Evolutionary conservation across 2,888 invertebrate genomes (phyloP).

Genomic region (Leucophenga maculata): DNA sequence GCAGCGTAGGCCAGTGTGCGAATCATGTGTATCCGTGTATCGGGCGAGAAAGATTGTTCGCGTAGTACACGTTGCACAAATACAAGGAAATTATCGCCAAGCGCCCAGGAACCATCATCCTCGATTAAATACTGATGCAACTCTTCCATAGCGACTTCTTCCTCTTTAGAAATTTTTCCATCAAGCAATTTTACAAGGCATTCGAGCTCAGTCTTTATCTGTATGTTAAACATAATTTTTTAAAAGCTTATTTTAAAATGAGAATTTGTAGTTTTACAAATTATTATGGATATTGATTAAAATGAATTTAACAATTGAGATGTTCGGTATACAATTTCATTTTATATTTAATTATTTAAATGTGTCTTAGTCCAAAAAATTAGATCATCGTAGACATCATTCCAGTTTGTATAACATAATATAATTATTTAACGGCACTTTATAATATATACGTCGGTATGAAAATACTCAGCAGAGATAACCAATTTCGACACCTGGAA

Average conservation of each 20-base stretch:
- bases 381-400: too few relatives aligned
- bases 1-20: constrained; percentile 84
- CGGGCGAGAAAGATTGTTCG: constrained; percentile 75
- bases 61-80: constrained; percentile 81
- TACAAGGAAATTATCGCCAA: constrained; percentile 88
- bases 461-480: too few relatives aligned
- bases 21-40: constrained; percentile 78
- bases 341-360: too few relatives aligned
- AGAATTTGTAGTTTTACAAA: too few relatives aligned
- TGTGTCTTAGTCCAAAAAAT: too few relatives aligned
- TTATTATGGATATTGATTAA: too few relatives aligned
- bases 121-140: constrained; percentile 89
- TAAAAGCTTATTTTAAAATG: neutral
- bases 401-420: too few relatives aligned
- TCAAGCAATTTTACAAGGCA: constrained; percentile 79
- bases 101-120: constrained; percentile 93
- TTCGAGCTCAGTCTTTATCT: constrained; percentile 84
- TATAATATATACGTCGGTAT: too few relatives aligned
- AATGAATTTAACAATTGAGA: too few relatives aligned
- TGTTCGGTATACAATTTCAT: too few relatives aligned
- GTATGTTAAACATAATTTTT: constrained; percentile 40
- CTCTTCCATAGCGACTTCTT: constrained; percentile 83
- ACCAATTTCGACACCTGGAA: too few relatives aligned
- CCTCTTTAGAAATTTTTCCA: constrained; percentile 82
- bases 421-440: too few relatives aligned